phyloP scores from a whole-genome alignment of 1,140 invertebrate species.

The Pogonognathellus flavescens region DNA sequence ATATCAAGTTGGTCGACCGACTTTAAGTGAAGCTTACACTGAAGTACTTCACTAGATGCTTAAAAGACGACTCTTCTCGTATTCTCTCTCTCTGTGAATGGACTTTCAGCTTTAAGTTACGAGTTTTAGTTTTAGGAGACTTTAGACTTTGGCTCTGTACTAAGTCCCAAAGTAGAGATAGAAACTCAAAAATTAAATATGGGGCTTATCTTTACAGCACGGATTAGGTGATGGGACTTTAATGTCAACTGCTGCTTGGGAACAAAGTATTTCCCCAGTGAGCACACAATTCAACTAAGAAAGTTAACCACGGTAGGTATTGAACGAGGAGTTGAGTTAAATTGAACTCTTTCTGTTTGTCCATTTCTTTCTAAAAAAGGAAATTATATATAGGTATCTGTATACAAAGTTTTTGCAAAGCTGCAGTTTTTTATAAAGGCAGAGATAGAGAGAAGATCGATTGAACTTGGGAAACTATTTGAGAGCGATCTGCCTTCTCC shows the following conservation, averaged over 20 bases:
- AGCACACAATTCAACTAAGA: not conserved
- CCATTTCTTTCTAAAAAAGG: constrained; percentile 18
- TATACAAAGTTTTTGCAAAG: constrained; percentile 29
- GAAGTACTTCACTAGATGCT: too few relatives aligned
- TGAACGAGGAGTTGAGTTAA: not conserved
- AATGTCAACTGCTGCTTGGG: constrained; percentile 25
- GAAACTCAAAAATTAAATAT: constrained; percentile 8
- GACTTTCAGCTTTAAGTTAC: too few relatives aligned
- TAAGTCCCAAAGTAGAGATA: not conserved
- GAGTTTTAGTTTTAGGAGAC: too few relatives aligned
- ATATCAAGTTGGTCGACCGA: too few relatives aligned
- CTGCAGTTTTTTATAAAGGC: constrained; percentile 25
- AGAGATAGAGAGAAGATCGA: constrained; percentile 43
- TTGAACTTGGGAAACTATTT: constrained; percentile 47
- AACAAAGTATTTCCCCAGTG: constrained; percentile 23
- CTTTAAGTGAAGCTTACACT: too few relatives aligned
- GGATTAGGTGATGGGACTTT: constrained; percentile 34
- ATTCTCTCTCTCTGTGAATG: too few relatives aligned
- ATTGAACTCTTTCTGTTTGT: constrained; percentile 36
- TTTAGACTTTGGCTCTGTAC: too few relatives aligned
- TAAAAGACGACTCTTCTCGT: too few relatives aligned
- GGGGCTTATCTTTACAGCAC: not conserved
- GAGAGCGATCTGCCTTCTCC: constrained; percentile 12
- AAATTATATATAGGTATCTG: constrained; percentile 5
- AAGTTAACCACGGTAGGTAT: not conserved